Evolutionary conservation across 2,797 vertebrate genomes (phyloP).

Genomic region (Glyptemys insculpta): DNA sequence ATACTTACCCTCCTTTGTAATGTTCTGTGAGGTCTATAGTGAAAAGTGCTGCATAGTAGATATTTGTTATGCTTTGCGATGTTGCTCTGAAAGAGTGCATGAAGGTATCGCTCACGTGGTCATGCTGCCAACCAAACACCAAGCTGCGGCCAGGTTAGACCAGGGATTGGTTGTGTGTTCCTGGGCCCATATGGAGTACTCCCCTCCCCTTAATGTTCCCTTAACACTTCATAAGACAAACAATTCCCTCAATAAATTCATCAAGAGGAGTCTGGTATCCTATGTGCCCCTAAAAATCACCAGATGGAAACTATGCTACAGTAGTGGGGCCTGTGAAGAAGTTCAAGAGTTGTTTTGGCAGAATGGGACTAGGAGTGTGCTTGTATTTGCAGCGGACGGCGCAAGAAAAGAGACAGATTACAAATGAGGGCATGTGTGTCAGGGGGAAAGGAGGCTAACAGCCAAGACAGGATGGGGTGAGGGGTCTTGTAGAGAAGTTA

Average conservation of each 20-base stretch:
- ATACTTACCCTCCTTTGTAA: background rate
- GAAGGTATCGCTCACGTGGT: background rate
- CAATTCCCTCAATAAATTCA: background rate
- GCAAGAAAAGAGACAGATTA: background rate
- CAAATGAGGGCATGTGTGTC: background rate
- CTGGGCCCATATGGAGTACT: background rate
- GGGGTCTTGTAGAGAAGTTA: background rate
- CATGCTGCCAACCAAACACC: background rate
- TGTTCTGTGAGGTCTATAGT: background rate
- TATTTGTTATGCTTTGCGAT: background rate
- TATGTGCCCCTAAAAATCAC: background rate
- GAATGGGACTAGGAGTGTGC: background rate
- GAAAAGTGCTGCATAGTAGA: background rate
- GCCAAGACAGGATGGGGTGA: background rate
- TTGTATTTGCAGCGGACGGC: background rate
- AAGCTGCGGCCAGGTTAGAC: background rate
- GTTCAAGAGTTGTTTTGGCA: background rate
- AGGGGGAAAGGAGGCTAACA: background rate
- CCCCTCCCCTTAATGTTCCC: background rate
- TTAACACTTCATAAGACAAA: background rate
- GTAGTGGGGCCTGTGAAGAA: background rate
- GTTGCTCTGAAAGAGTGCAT: background rate
- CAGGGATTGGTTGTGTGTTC: background rate
- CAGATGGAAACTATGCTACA: background rate
- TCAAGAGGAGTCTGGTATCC: background rate